phyloP scores from a whole-genome alignment of 2,888 invertebrate species.

The Brachypalpus laphriformis region DNA sequence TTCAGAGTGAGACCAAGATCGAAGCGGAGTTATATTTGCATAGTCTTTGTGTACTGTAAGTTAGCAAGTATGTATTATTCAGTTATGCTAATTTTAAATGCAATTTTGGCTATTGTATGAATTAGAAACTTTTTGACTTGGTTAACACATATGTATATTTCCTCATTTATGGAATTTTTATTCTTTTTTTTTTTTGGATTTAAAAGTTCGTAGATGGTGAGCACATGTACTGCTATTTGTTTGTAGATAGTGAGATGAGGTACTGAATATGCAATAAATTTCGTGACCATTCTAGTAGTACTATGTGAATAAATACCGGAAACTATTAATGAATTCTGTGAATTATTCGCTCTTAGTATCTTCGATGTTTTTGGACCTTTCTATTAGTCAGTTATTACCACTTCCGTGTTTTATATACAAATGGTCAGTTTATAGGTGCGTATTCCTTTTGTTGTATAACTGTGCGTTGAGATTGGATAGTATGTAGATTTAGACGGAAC shows the following conservation, averaged over 20 bases:
- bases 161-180: not conserved
- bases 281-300: not conserved
- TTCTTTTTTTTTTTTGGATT: not conserved
- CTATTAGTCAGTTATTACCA: not conserved
- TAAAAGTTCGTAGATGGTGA: not conserved
- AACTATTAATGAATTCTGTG: not conserved
- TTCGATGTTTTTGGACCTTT: not conserved
- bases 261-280: constrained; percentile 11
- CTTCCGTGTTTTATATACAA: not conserved
- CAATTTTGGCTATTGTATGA: not conserved
- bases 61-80: constrained; percentile 28
- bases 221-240: not conserved
- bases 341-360: not conserved
- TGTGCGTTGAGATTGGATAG: no score
- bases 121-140: not conserved
- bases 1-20: constrained; percentile 16
- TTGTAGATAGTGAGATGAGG: not conserved
- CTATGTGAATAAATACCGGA: not conserved
- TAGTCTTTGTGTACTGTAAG: not conserved
- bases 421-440: no score
- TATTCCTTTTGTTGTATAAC: no score
- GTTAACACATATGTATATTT: no score
- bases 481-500: no score
- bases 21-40: constrained; percentile 5
- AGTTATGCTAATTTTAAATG: constrained; percentile 6